Evolutionary conservation across 2,113 vertebrate species (phyloP), one percentile per base, ranked within the genome.

Genomic region (Odobenus rosmarus): DNA sequence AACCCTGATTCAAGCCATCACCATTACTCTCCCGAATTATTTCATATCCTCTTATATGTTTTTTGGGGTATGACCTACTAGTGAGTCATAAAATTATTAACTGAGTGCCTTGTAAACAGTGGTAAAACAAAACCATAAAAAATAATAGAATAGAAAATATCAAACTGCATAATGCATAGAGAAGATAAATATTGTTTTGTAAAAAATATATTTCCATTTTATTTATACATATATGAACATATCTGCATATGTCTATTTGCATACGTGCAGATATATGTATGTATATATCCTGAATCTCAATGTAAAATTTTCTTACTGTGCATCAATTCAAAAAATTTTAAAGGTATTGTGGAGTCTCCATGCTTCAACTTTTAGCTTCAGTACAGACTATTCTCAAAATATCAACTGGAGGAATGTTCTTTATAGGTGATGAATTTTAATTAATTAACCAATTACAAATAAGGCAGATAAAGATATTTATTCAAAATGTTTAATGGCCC

Each of bases 391-490:
- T 59, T 87, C 9, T 79, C 26, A 62, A 79, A 92, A 96, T 6
- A 83, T 26, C 11, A 82, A 76, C 39, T 3, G 55, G 57, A 96
- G 39, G 16, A 26, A 49, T 93, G 2, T 33, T 88, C 26, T 77
- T 28, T 42, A 61, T 3, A 31, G 33, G 51, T 3, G 36, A 84
- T 39, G 53, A 13, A 93, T 85, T 85, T 71, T 83, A 74, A 87
- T 90, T 53, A 95, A 39, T 76, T 85, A 94, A 71, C 85, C 49
- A 72, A 88, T 80, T 92, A n/a, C 74, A 90, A 82, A 71, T 61
- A 62, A 96, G n/a, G 28, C 21, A 74, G 28, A 90, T 85, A 61
- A 81, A 83, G 33, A 57, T 61, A 82, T 31, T 90, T 88, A 31
- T 71, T 95, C 19, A 95, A 86, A 95, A 95, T 83, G 31, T 23